Conservation (phyloP, 2,113 vertebrate genomes). For the Sula dactylatra region DNA sequence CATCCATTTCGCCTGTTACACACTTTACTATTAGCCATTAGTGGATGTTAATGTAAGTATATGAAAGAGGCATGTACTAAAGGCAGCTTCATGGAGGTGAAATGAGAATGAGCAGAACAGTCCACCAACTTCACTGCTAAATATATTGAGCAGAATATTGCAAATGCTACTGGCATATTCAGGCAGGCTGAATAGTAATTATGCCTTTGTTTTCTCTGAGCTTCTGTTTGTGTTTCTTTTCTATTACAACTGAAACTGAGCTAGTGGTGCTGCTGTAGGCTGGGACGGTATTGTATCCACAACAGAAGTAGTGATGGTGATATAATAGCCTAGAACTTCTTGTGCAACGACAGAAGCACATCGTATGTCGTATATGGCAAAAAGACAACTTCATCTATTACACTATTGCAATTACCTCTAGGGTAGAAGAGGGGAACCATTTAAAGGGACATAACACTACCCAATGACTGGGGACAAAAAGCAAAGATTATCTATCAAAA, state of each 20-base stretch:
- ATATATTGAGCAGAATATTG: background rate
- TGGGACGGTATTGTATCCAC: background rate
- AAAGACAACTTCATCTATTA: background rate
- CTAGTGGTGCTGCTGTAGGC: background rate
- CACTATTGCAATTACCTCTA: background rate
- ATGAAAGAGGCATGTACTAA: background rate
- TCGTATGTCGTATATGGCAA: background rate
- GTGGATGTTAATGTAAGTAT: background rate
- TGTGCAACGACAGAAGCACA: fast-evolving
- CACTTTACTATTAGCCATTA: background rate
- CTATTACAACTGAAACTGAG: background rate
- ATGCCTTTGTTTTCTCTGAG: background rate
- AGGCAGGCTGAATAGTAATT: background rate
- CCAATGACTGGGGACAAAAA: background rate
- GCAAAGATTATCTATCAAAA: background rate
- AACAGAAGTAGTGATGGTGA: background rate
- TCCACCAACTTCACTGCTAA: background rate
- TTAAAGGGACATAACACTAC: background rate
- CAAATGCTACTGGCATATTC: background rate
- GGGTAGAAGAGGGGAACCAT: background rate
- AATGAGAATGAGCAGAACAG: background rate
- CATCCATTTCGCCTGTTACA: background rate
- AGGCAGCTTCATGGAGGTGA: background rate
- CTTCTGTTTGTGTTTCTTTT: background rate
- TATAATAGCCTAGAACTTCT: background rate